Evolutionary conservation across 2,113 vertebrate species (phyloP).

Genomic region (Ovis canadensis): DNA sequence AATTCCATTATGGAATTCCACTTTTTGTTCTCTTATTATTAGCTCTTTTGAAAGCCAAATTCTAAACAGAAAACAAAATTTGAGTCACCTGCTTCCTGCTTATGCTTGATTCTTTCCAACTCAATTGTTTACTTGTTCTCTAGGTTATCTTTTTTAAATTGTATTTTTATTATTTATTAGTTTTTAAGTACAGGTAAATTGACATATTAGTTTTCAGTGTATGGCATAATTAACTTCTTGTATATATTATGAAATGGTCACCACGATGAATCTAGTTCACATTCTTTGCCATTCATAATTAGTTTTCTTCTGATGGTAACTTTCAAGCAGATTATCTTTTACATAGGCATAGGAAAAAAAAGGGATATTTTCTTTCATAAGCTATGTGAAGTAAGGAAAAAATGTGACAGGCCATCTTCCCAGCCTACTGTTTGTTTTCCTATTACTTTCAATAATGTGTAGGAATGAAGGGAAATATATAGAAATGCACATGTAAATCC

Average conservation of each 20-base stretch:
- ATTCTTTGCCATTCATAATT: background rate
- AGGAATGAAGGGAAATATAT: background rate
- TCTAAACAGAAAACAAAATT: constrained; percentile 41
- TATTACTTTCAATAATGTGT: background rate
- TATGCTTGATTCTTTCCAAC: constrained; percentile 52
- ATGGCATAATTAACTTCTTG: background rate
- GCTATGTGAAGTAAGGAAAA: constrained; percentile 37
- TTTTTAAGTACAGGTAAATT: background rate
- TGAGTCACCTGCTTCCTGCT: constrained; percentile 50
- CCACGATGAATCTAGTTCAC: background rate
- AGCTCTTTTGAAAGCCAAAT: constrained; percentile 1
- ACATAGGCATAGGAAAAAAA: constrained; percentile 51
- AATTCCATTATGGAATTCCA: background rate
- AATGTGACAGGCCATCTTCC: constrained; percentile 39
- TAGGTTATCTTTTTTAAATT: constrained; percentile 63
- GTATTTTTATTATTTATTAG: background rate
- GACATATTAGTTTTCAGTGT: background rate
- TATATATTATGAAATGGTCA: background rate
- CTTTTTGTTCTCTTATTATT: background rate
- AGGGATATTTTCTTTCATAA: constrained; percentile 62
- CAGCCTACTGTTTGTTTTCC: background rate
- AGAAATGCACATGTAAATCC: background rate
- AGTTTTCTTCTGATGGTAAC: background rate
- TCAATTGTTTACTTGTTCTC: constrained; percentile 72
- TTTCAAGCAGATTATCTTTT: constrained; percentile 42